phyloP scores from a whole-genome alignment of 2,888 invertebrate genomes.

The Ceramica pisi region DNA sequence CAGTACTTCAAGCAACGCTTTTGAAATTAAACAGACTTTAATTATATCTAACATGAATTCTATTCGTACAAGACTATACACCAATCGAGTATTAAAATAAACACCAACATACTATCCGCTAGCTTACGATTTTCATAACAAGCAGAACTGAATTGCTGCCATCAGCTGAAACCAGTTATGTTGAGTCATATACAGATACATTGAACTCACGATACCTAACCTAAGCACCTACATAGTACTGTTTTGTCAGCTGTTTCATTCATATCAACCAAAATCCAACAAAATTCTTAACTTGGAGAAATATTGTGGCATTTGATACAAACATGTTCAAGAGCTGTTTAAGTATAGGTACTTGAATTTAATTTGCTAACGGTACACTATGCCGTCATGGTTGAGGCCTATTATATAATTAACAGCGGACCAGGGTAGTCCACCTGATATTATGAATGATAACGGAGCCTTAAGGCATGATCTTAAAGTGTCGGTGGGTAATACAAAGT shows the following conservation, averaged over 20 bases:
- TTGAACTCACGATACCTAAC: constrained; percentile 36
- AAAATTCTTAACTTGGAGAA: constrained; percentile 14
- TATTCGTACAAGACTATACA: constrained; percentile 1
- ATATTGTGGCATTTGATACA: constrained; percentile 20
- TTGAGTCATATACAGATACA: constrained; percentile 43
- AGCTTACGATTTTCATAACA: constrained; percentile 25
- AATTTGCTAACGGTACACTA: constrained; percentile 39
- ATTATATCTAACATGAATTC: constrained; percentile 10
- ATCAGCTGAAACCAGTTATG: constrained; percentile 25
- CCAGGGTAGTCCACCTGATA: constrained; percentile 20
- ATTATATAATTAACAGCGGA: constrained; percentile 35
- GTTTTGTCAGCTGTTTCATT: constrained; percentile 51
- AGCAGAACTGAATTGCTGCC: constrained; percentile 9
- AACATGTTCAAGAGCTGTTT: constrained; percentile 18
- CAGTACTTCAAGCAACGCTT: constrained; percentile 16
- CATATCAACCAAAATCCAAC: constrained; percentile 35
- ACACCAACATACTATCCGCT: constrained; percentile 1
- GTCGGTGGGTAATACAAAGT: constrained; percentile 30
- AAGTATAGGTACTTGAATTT: constrained; percentile 24
- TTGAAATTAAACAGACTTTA: constrained; percentile 30
- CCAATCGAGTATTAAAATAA: constrained; percentile 24
- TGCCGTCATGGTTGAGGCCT: constrained; percentile 21
- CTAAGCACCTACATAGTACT: constrained; percentile 28
- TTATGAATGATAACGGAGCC: constrained; percentile 46
- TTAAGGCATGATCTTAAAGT: constrained; percentile 40